Base-by-base conservation (phyloP, 2,888 invertebrate species). In the Abscondita cerata region DNA sequence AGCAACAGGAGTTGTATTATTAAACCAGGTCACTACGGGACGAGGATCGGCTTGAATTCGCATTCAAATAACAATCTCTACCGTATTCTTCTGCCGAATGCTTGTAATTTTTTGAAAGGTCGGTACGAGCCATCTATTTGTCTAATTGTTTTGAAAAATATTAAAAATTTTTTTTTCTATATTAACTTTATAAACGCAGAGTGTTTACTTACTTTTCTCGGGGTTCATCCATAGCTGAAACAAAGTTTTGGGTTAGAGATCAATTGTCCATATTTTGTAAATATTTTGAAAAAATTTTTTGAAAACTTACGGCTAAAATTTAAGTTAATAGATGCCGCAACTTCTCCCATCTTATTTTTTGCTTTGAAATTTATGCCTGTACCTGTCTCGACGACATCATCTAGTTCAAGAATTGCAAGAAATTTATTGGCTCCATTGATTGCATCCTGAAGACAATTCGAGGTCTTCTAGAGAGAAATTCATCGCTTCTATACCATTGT, bases 21-120 rank as follows among this genome's bases (percentile, higher is more conserved):
- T 95, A 83, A 90, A 95, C 96, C 96, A 96, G 74, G 87, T 85
- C 68, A 96, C 93, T 73, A 87, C 86, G 70, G 96, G 96, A 76
- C 91, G 88, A 61, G 96, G 96, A 82, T 96, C 95, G 72, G 96
- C 95, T 78, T 94, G 92, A 77, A 96, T 95, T 78, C 94, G 89
- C 96, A 96, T 85, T 96, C 96, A 84, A 96, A 96, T 75, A 95
- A 87, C 73, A 96, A 85, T 80, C 94, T 87, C 84, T 95, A 75
- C 96, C 96, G 82, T 96, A 95, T 82, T 96, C 96, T 82, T 96
- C 96, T 98, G 97, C 80, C 96, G 88, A 82, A 98, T 98, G 74
- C 95, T 91, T 67, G 97, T 97, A 84, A 97, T 97, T 85, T 96
- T 95, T 83, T 95, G 92, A 85, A 98, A 98, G 79, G 96, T 96